These are phyloP conservation scores for Tarsius wallacei DNA, from an alignment of 2,797 vertebrate genomes.

Conservation along the genomic window DNA sequence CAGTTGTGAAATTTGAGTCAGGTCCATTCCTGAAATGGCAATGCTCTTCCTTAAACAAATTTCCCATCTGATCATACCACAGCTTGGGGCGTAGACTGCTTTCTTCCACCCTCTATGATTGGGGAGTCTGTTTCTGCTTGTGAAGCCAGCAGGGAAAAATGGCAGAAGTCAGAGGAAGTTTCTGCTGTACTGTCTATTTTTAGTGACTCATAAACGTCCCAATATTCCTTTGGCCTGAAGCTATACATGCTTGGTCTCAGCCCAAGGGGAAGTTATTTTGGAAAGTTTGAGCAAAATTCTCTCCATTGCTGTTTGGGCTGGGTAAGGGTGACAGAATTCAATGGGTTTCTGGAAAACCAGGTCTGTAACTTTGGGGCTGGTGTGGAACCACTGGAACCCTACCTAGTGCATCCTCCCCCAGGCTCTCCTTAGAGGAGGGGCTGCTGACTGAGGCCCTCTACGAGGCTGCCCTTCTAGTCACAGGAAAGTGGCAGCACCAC, in stretches of 20 bases:
- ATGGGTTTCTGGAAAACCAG: conserved; percentile 50
- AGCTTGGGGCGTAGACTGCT: background rate
- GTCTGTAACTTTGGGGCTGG: conserved; percentile 7
- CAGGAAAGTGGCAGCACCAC: background rate
- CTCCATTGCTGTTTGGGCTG: conserved; percentile 54
- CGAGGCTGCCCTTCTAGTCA: background rate
- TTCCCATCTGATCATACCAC: conserved; percentile 21
- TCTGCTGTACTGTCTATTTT: conserved; percentile 85
- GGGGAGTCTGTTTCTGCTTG: conserved; percentile 10
- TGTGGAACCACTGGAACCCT: background rate
- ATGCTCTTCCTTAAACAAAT: conserved; percentile 16
- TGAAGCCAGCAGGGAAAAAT: conserved; percentile 64
- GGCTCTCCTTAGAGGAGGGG: background rate
- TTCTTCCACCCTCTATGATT: conserved; percentile 26
- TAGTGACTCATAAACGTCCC: conserved; percentile 83
- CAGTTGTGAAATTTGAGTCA: conserved; percentile 12
- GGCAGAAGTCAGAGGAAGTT: conserved; percentile 76
- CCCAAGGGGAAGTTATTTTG: conserved; percentile 85
- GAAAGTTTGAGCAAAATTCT: conserved; percentile 85
- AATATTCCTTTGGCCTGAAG: conserved; percentile 82
- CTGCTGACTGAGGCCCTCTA: background rate
- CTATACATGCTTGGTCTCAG: conserved; percentile 76
- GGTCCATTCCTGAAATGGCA: conserved; percentile 11
- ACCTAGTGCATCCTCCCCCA: background rate
- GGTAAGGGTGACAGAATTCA: conserved; percentile 59